Evolutionary conservation across 2,113 vertebrate genomes (phyloP), one percentile per base, ranked within the genome.

Genomic region (Orthonyx spaldingii): DNA sequence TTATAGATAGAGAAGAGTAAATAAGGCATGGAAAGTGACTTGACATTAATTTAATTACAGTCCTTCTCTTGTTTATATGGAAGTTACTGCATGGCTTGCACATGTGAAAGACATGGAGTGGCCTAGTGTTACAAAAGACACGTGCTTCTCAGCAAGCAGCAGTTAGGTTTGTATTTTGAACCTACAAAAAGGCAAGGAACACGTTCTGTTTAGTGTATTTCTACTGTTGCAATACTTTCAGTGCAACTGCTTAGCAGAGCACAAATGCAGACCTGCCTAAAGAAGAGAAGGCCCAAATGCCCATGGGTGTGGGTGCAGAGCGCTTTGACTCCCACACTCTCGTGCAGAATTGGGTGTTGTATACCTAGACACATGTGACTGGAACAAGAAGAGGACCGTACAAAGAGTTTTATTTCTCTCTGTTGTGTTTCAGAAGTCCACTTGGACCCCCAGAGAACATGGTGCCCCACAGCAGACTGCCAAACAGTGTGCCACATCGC

Each of bases 401-500:
- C 37, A 61, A 90, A 33, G 28, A 47, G 24, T 22, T 84, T 61
- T 39, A 7, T 86, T 65, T 93, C 15, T 74, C 33, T 84, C 16
- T 89, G 30, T 41, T 81, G 30, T 0, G 0, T 94, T 96, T 74
- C 91, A 99, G 99, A 98, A 96, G 98, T 99, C 84, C 98, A 99
- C 93, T 66, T 99, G 98, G 99, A 99, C 89, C 99, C 99, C 37
- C 97, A 94, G 92, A 98, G 98, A 82, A 98, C 98, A 1, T 99
- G 99, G 99, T 99, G 99, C 79, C 99, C 99, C 7, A 96, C 98
- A 17, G 95, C 98, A 2, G 98, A 99, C 82, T 99, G 99, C 89
- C 99, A 99, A 92, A 98, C 98, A 0, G 98, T 99, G 87, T 99
- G 99, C 98, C 96, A 60, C 2, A 20, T 99, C 8, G 44, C 94